Percentiles rank a stretch among this genome's conserved stretches.
Evolutionary conservation across 2,888 invertebrate species (phyloP).

Genomic region (Yponomeuta evonymella): DNA sequence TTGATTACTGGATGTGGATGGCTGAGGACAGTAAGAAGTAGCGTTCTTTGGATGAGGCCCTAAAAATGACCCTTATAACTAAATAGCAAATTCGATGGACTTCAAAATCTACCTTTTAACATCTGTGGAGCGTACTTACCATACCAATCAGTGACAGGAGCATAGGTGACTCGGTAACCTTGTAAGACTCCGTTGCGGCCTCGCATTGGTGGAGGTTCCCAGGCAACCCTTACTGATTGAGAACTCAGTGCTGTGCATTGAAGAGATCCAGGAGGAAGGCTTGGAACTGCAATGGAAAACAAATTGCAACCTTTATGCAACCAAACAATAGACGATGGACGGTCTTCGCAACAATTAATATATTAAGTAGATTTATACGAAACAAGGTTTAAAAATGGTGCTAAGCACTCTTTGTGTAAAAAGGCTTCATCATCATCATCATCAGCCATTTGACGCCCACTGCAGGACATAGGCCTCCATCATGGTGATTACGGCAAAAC

Average conservation of each 20-base stretch:
- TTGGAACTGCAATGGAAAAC: slow-evolving; percentile 80
- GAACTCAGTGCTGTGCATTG: slow-evolving; percentile 89
- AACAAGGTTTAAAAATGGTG: no score
- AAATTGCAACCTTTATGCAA: background rate
- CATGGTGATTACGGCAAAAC: no score
- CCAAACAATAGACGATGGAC: background rate
- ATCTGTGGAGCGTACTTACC: slow-evolving; percentile 69
- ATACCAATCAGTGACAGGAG: slow-evolving; percentile 86
- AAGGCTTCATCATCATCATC: no score
- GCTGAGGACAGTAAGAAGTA: background rate
- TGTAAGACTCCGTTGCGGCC: slow-evolving; percentile 90
- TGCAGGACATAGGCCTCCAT: no score
- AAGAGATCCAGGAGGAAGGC: slow-evolving; percentile 87
- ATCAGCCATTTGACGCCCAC: no score
- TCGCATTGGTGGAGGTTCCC: slow-evolving; percentile 88
- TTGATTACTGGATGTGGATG: background rate
- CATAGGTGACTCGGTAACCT: slow-evolving; percentile 89
- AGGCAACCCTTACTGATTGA: slow-evolving; percentile 88
- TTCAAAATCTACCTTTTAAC: no score
- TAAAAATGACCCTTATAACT: no score
- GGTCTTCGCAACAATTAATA: no score
- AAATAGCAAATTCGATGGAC: no score
- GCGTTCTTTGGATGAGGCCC: no score
- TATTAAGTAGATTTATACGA: no score
- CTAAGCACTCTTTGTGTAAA: no score